Conservation (phyloP, 2,888 invertebrate genomes). For the Allolobophora icterica region DNA sequence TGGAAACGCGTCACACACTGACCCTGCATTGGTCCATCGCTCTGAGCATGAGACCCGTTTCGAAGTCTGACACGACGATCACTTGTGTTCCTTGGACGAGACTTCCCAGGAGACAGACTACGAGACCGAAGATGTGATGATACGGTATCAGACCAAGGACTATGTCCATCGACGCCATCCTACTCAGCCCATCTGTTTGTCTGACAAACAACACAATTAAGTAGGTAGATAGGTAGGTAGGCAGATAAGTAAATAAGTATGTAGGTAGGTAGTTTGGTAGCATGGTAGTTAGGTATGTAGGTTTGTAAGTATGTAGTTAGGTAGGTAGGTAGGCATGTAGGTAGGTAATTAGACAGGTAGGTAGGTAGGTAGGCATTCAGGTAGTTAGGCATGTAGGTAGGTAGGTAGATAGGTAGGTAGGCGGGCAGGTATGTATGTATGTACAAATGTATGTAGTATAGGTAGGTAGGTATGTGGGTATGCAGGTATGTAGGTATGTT, state of each 20-base stretch:
- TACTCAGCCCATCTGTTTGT: not conserved
- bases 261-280: no score
- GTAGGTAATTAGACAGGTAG: no score
- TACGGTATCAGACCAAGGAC: not conserved
- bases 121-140: not conserved
- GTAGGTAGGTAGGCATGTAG: no score
- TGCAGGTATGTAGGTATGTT: no score
- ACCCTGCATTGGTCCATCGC: conserved; percentile 3
- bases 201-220: not conserved
- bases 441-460: no score
- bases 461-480: no score
- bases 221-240: not conserved
- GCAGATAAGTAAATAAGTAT: not conserved
- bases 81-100: not conserved
- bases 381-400: no score
- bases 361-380: no score
- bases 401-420: no score
- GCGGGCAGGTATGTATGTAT: no score
- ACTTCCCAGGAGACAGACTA: not conserved
- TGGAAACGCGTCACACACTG: not conserved
- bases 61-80: not conserved
- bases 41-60: not conserved
- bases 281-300: no score
- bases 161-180: not conserved
- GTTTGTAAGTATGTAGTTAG: no score